phyloP scores from a whole-genome alignment of 1,140 invertebrate species.

The Bombus soroeensis region DNA sequence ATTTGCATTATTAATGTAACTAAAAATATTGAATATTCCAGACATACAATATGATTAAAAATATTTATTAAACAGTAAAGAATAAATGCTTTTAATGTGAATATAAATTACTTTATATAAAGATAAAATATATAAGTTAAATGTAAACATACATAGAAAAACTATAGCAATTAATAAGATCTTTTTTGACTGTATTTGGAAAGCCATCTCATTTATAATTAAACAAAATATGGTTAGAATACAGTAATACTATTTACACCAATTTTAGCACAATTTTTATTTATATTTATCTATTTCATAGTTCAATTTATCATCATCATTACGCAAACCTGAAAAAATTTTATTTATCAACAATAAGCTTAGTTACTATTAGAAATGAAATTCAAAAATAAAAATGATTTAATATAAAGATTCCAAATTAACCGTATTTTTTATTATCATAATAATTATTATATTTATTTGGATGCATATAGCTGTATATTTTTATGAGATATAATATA shows the following conservation, averaged over 20 bases:
- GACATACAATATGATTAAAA: neutral
- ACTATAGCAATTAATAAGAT: neutral
- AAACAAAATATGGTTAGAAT: neutral
- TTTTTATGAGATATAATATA: neutral
- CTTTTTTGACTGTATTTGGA: neutral
- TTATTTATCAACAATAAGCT: neutral
- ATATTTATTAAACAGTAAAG: neutral
- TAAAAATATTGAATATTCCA: conserved; percentile 53
- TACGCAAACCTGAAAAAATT: conserved; percentile 22
- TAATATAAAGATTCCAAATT: neutral
- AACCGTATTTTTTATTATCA: neutral
- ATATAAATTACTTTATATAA: neutral
- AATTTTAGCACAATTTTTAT: neutral
- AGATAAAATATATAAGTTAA: conserved; percentile 7
- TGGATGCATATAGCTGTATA: neutral
- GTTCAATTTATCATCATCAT: neutral
- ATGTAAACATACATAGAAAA: conserved; percentile 31
- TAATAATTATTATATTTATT: neutral
- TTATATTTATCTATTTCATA: neutral
- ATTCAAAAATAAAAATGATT: neutral
- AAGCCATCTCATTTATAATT: conserved; percentile 20
- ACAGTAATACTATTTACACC: neutral
- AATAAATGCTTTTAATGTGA: neutral
- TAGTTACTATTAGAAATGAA: neutral
- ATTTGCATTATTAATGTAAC: conserved; percentile 49